A percentile compares a stretch with the other conserved stretches of the same genome.
These are phyloP conservation scores for Cerceris ruficornis DNA, from an alignment of 2,888 invertebrate genomes.

Conservation along the genomic window DNA sequence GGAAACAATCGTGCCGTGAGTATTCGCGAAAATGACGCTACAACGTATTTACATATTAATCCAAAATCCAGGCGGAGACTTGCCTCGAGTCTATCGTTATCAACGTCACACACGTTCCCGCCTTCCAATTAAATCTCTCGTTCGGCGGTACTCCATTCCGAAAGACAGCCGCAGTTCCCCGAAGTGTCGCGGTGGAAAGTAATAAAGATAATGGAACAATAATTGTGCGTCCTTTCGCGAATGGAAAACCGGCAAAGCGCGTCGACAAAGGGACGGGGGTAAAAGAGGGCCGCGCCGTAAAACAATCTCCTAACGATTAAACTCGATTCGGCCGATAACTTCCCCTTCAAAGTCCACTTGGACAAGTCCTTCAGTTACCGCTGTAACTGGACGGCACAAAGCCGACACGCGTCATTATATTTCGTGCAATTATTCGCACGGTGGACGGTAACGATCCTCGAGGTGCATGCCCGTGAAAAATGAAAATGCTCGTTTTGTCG, in stretches of 20 bases:
- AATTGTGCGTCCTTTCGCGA: slow-evolving; percentile 28
- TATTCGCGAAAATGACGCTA: no score
- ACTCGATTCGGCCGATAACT: slow-evolving; percentile 50
- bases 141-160: background rate
- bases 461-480: slow-evolving; percentile 13
- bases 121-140: slow-evolving; percentile 31
- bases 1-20: no score
- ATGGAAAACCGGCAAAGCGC: slow-evolving; percentile 19
- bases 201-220: slow-evolving; percentile 45
- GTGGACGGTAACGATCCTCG: slow-evolving; percentile 11
- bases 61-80: background rate
- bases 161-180: background rate
- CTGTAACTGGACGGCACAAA: slow-evolving; percentile 19
- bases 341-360: slow-evolving; percentile 32
- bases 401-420: slow-evolving; percentile 43
- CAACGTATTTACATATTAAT: no score
- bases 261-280: background rate
- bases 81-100: background rate
- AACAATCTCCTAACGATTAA: slow-evolving; percentile 47
- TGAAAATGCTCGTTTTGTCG: slow-evolving; percentile 22
- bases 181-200: slow-evolving; percentile 21
- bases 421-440: slow-evolving; percentile 48
- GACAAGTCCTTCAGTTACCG: background rate
- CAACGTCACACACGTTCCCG: background rate
- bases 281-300: slow-evolving; percentile 33